These are phyloP conservation scores for Artibeus jamaicensis DNA, from an alignment of 2,797 vertebrate genomes.

Conservation along the genomic window DNA sequence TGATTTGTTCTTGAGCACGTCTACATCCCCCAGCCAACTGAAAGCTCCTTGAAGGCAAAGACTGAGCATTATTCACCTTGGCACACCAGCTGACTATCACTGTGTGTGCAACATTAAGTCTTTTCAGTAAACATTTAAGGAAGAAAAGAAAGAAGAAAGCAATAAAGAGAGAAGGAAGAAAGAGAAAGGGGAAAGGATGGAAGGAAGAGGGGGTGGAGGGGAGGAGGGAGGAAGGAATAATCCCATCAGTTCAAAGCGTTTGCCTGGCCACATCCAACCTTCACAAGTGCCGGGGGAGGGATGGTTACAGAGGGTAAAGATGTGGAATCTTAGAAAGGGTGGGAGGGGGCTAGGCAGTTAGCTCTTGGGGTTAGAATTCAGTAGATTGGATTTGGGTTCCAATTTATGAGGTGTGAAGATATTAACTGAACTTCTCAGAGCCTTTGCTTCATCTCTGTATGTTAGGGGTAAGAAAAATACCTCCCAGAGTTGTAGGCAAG, in stretches of 20 bases:
- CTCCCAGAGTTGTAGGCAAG: not conserved
- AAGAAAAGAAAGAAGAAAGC: not conserved
- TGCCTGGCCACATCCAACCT: not conserved
- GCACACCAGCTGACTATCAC: not conserved
- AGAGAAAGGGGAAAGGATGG: not conserved
- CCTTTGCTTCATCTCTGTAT: not conserved
- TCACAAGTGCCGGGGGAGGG: not conserved
- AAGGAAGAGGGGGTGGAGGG: not conserved
- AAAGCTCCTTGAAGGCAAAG: not conserved
- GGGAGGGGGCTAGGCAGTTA: not conserved
- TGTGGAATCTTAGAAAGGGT: not conserved
- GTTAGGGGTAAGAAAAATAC: not conserved
- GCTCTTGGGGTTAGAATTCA: not conserved
- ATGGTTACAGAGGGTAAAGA: not conserved
- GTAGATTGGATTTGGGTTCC: not conserved
- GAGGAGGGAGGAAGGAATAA: not conserved
- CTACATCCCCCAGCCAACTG: not conserved
- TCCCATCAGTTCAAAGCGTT: not conserved
- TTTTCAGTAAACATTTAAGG: slow-evolving; percentile 11
- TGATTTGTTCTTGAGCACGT: not conserved
- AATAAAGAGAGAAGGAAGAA: not conserved
- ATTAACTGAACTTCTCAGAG: not conserved
- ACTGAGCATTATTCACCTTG: not conserved
- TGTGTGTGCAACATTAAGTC: not conserved
- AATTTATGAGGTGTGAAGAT: not conserved